These are phyloP conservation scores for Osmerus mordax DNA, from an alignment of 2,113 vertebrate species.

Conservation along the genomic window DNA sequence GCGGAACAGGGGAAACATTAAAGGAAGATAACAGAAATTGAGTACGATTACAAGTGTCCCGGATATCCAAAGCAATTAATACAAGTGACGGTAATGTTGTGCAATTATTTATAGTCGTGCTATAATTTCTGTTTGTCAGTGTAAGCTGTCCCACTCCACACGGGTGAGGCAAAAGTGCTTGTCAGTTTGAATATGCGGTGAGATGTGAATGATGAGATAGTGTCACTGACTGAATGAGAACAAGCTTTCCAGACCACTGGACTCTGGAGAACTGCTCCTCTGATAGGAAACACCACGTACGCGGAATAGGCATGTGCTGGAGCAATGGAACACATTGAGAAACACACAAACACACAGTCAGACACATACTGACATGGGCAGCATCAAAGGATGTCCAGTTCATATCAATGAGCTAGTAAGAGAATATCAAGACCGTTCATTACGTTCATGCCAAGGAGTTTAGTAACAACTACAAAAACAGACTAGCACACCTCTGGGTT, in stretches of 20 bases:
- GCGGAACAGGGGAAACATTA: constrained; percentile 50
- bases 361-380: constrained; percentile 16
- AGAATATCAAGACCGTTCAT: constrained; percentile 31
- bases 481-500: neutral
- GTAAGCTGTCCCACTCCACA: neutral
- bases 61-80: constrained; percentile 56
- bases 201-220: constrained; percentile 33
- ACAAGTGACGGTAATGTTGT: constrained; percentile 50
- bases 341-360: constrained; percentile 6
- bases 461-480: too few relatives aligned
- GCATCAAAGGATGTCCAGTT: neutral
- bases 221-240: constrained; percentile 28
- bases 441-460: constrained; percentile 27
- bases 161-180: constrained; percentile 20
- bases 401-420: constrained; percentile 48
- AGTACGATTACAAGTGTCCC: constrained; percentile 44
- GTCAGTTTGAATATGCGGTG: constrained; percentile 41
- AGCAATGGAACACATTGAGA: neutral
- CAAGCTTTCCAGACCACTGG: constrained; percentile 14
- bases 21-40: constrained; percentile 45
- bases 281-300: neutral
- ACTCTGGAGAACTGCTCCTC: neutral
- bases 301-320: too few relatives aligned
- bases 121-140: constrained; percentile 45
- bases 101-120: constrained; percentile 51